Evolutionary conservation across 2,888 invertebrate genomes (phyloP).

Genomic region (Agrochola lota): DNA sequence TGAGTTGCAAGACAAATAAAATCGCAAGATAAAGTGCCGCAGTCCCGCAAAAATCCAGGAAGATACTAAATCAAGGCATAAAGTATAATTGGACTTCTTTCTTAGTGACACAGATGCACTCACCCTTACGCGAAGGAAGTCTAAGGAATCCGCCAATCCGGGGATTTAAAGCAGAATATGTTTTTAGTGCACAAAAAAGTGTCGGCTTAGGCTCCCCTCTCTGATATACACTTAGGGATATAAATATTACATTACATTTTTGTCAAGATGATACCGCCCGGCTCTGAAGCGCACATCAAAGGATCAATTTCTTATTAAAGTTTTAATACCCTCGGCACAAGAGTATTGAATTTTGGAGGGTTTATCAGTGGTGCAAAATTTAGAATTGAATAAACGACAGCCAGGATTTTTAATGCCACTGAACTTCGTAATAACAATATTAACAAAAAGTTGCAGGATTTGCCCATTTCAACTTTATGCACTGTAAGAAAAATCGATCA

Average conservation of each 20-base stretch:
- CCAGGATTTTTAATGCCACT: not conserved
- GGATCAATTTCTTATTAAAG: constrained; percentile 43
- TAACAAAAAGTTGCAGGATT: not conserved
- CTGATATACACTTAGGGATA: too few species aligned
- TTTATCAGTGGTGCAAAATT: not conserved
- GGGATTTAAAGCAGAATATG: not conserved
- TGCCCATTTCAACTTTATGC: not conserved
- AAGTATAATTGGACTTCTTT: not conserved
- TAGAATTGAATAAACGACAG: constrained; percentile 4
- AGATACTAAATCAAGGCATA: not conserved
- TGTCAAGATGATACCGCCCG: constrained; percentile 13
- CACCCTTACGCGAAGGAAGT: not conserved
- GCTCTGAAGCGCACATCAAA: constrained; percentile 22
- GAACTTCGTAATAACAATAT: not conserved
- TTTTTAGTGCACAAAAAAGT: not conserved
- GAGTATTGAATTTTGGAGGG: constrained; percentile 7
- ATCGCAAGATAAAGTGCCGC: not conserved
- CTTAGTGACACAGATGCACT: not conserved
- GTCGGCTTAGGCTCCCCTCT: not conserved
- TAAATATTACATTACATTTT: constrained; percentile 18
- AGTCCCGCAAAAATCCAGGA: not conserved
- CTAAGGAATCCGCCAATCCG: not conserved
- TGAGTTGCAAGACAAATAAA: not conserved
- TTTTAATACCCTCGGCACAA: constrained; percentile 28
- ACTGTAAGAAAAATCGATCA: not conserved